Conservation (phyloP, 2,888 invertebrate genomes). For the Drymonia ruficornis region DNA sequence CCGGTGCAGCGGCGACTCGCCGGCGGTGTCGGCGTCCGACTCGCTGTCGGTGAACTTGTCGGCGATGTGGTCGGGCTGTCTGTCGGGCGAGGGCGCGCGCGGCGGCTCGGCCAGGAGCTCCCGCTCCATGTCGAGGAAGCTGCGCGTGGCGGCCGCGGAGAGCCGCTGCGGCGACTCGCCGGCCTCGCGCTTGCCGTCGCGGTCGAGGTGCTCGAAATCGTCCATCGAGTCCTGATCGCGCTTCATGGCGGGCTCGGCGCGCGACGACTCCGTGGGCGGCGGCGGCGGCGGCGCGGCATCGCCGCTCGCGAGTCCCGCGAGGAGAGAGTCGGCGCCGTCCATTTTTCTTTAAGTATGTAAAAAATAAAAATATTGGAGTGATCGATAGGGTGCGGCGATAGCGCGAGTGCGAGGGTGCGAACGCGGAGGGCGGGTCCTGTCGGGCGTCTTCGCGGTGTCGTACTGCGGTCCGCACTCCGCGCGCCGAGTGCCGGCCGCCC, state of each 20-base stretch:
- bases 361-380: conserved; percentile 43
- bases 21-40: conserved; percentile 79
- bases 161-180: conserved; percentile 62
- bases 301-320: conserved; percentile 68
- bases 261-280: conserved; percentile 29
- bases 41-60: conserved; percentile 86
- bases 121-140: conserved; percentile 79
- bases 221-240: conserved; percentile 89
- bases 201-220: conserved; percentile 90
- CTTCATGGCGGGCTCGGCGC: conserved; percentile 55
- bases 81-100: conserved; percentile 67
- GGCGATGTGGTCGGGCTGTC: conserved; percentile 70
- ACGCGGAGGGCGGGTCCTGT: conserved; percentile 62
- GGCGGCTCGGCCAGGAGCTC: conserved; percentile 70
- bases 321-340: conserved; percentile 68
- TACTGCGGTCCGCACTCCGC: conserved; percentile 63
- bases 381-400: conserved; percentile 66
- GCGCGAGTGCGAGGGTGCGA: conserved; percentile 48
- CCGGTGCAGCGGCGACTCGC: conserved; percentile 76
- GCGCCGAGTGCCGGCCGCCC: conserved; percentile 53
- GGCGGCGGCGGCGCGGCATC: conserved; percentile 48
- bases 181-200: conserved; percentile 77
- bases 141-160: conserved; percentile 65
- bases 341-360: conserved; percentile 49
- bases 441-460: conserved; percentile 69